Base-by-base conservation (phyloP, 2,888 invertebrate species). In the Sphaerophoria rueppellii region DNA sequence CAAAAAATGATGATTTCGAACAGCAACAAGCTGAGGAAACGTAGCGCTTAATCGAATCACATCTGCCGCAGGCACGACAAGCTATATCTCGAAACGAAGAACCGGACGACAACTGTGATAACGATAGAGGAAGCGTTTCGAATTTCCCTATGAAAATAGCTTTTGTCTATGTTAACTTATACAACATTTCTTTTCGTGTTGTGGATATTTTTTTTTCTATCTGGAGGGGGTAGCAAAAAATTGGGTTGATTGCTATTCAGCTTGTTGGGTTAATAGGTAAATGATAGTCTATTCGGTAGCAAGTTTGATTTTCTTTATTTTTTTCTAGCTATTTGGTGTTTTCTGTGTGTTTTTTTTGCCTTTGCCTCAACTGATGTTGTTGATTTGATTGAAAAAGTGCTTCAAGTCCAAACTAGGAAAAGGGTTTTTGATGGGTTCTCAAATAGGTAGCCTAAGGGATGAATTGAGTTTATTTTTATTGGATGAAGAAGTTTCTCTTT, bases 1-100 rank as follows among this genome's bases (percentile, higher is more conserved):
- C 24, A 24, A 24, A 24, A 24, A 24, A 24, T 24, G 24, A 24
- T 24, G 16, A 58, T 9, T n/a, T 54, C 12, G 7, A 34, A n/a
- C 24, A 74, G 78, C 82, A 82, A 82, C 82, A 82, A 78, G 82
- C 58, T 82, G 67, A 37, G 67, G 63, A 52, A 67, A 43, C 65
- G 43, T 50, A 14, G 40, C 43, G 72, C 57, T 73, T 61, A 60
- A 63, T 67, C 40, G 58, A 61, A 69, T 67, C 40, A 43, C 67
- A 57, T 48, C 32, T 67, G 82, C 70, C 65, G 46, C 46, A 71
- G 34, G 63, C 74, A 7, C 12, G 0, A 7, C 40, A 71, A 34
- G 7, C 52, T 60, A 43, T 60, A 60, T 60, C 16, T 12, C 16
- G 0, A 61, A n/a, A 46, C 24, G 12, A 43, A 61, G 46, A 43